Evolutionary conservation across 2,888 invertebrate species (phyloP).

Genomic region (Netelia melanura): DNA sequence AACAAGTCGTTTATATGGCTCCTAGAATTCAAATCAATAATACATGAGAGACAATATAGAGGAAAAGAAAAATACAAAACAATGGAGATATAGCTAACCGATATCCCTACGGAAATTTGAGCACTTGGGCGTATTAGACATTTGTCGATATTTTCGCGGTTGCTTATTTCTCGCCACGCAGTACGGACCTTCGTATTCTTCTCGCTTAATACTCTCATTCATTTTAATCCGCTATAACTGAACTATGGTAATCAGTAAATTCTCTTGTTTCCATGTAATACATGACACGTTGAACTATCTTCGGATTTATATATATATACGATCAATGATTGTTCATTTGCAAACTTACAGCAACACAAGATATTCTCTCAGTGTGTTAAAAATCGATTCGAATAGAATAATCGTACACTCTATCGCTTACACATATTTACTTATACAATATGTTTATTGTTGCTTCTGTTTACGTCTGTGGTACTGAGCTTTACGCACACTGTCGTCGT

Average conservation of each 20-base stretch:
- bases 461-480: conserved; percentile 44
- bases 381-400: conserved; percentile 41
- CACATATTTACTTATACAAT: conserved; percentile 59
- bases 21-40: conserved; percentile 33
- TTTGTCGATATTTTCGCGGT: conserved; percentile 32
- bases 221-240: conserved; percentile 30
- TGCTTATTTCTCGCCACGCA: conserved; percentile 2
- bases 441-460: conserved; percentile 33
- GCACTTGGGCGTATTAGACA: conserved; percentile 59
- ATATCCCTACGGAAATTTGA: conserved; percentile 63
- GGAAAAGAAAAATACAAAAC: conserved; percentile 57
- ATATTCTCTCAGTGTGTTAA: conserved; percentile 44
- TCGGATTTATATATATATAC: conserved; percentile 37
- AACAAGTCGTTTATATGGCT: conserved; percentile 40
- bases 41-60: conserved; percentile 23
- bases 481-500: conserved; percentile 49
- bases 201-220: conserved; percentile 26
- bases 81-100: conserved; percentile 55
- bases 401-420: conserved; percentile 38
- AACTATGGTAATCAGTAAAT: conserved; percentile 22
- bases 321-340: conserved; percentile 35
- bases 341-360: conserved; percentile 2
- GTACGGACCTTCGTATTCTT: conserved; percentile 45
- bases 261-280: conserved; percentile 1
- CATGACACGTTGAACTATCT: conserved; percentile 38